Evolutionary conservation across 2,797 vertebrate genomes (phyloP).

Genomic region (Trachurus trachurus): DNA sequence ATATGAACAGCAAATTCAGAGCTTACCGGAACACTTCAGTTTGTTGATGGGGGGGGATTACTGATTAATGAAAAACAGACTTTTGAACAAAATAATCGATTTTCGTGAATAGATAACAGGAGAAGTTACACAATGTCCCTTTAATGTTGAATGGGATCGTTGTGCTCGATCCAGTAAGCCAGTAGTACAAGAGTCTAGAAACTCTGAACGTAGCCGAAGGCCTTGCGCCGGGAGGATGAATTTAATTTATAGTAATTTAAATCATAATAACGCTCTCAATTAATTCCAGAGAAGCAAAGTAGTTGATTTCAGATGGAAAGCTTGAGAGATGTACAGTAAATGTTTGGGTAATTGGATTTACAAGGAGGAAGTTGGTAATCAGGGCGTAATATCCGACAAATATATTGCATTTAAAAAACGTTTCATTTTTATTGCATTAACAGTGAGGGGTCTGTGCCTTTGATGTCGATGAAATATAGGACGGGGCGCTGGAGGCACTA

Average conservation of each 20-base stretch:
- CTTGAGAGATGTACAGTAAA: constrained; percentile 63
- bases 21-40: too few relatives aligned
- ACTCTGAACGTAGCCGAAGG: constrained; percentile 42
- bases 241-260: constrained; percentile 36
- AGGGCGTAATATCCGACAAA: constrained; percentile 61
- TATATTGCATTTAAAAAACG: constrained; percentile 70
- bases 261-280: constrained; percentile 44
- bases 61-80: too few relatives aligned
- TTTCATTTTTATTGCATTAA: constrained; percentile 63
- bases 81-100: too few relatives aligned
- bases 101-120: too few relatives aligned
- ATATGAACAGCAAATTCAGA: too few relatives aligned
- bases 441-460: constrained; percentile 66
- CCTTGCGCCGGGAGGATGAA: constrained; percentile 52
- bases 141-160: constrained; percentile 35
- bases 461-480: constrained; percentile 68
- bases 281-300: constrained; percentile 54
- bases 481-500: constrained; percentile 30
- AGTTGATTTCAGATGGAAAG: constrained; percentile 50
- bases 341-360: constrained; percentile 71
- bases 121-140: too few relatives aligned
- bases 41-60: too few relatives aligned
- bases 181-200: constrained; percentile 29
- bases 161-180: constrained; percentile 31
- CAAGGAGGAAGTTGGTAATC: constrained; percentile 65